A percentile compares a stretch with the other conserved stretches of the same genome.
Evolutionary conservation across 1,140 invertebrate species (phyloP).

Genomic region (Phenacoccus solenopsis): DNA sequence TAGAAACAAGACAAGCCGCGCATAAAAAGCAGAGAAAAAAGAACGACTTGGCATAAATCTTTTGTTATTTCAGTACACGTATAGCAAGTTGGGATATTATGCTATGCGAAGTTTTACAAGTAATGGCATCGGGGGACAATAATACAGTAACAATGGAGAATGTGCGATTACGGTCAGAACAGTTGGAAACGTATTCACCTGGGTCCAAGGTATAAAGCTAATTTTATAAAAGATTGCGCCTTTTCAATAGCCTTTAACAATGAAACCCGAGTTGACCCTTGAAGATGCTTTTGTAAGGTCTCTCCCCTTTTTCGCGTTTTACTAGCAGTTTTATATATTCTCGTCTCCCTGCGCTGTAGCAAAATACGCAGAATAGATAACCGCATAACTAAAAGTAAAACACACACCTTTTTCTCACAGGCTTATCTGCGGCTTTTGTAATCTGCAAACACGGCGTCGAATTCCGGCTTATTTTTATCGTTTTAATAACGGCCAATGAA

Average conservation of each 20-base stretch:
- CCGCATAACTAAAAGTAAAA: constrained; percentile 2
- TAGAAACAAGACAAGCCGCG: neutral
- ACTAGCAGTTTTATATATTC: neutral
- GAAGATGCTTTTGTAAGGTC: neutral
- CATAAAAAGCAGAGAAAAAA: neutral
- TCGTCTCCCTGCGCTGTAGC: neutral
- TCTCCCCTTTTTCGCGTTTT: neutral
- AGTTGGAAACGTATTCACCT: constrained; percentile 1
- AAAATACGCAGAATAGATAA: neutral
- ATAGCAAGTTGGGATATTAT: neutral
- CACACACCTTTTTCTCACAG: constrained; percentile 1
- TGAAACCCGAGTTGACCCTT: neutral
- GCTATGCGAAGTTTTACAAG: neutral
- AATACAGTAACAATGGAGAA: neutral
- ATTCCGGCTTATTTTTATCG: constrained; percentile 1
- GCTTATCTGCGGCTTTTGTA: neutral
- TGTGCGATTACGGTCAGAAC: constrained; percentile 1
- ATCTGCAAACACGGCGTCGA: neutral
- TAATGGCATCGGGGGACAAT: neutral
- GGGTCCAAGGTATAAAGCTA: constrained; percentile 1
- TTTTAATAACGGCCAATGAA: constrained; percentile 2
- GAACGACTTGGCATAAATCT: neutral
- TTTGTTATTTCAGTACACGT: neutral
- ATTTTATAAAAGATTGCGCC: constrained; percentile 2
- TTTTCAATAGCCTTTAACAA: constrained; percentile 3